phyloP scores from a whole-genome alignment of 2,888 invertebrate genomes.

The Xestia sexstrigata region DNA sequence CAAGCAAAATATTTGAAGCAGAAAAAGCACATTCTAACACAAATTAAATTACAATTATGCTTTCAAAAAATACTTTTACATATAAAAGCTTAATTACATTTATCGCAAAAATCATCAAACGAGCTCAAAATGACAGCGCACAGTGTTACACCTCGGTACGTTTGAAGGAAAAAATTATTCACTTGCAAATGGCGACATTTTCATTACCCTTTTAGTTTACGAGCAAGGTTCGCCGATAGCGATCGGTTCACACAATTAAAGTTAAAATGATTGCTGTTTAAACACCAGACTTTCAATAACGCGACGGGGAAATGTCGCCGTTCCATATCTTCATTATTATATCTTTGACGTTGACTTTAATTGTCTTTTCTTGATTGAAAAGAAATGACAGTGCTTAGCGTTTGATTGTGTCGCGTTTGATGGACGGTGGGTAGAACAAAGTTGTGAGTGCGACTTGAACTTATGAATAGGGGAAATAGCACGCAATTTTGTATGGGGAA shows the following conservation, averaged over 20 bases:
- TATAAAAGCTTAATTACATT: conserved; percentile 29
- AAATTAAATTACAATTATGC: conserved; percentile 44
- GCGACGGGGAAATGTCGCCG: conserved; percentile 44
- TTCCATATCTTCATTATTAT: conserved; percentile 55
- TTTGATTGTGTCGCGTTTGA: conserved; percentile 29
- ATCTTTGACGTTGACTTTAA: conserved; percentile 56
- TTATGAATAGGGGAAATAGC: conserved; percentile 21
- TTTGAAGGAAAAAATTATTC: conserved; percentile 50
- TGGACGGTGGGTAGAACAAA: not conserved
- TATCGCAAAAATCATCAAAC: conserved; percentile 48
- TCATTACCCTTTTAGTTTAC: conserved; percentile 63
- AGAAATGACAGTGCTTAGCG: conserved; percentile 45
- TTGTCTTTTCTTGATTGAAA: conserved; percentile 61
- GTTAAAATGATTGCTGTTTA: conserved; percentile 72
- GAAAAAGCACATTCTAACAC: conserved; percentile 17
- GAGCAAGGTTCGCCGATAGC: conserved; percentile 64
- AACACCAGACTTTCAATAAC: conserved; percentile 60
- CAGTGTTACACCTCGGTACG: conserved; percentile 43
- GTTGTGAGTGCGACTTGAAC: conserved; percentile 30
- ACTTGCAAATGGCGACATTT: conserved; percentile 61
- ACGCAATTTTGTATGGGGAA: conserved; percentile 30
- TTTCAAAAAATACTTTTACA: not conserved
- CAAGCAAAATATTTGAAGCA: conserved; percentile 5
- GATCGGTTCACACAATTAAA: conserved; percentile 76
- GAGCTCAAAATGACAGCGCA: conserved; percentile 39